Evolutionary conservation across 2,113 vertebrate species (phyloP).

Genomic region (Anoplopoma fimbria): DNA sequence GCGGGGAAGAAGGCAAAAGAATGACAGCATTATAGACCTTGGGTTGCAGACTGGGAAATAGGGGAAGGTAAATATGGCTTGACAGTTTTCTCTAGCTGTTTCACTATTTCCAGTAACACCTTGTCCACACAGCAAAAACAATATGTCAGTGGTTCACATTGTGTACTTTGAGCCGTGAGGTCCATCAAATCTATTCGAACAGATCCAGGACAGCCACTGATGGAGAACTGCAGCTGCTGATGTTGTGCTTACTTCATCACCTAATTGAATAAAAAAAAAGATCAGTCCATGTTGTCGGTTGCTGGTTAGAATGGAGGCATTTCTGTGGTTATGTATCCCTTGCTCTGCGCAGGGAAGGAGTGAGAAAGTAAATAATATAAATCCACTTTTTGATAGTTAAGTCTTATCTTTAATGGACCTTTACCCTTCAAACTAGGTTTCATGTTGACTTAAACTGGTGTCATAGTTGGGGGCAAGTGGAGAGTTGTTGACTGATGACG

Average conservation of each 20-base stretch:
- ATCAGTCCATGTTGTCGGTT: background rate
- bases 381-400: background rate
- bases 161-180: no score
- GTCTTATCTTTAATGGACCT: conserved; percentile 55
- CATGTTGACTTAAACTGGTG: conserved; percentile 37
- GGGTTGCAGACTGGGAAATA: background rate
- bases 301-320: background rate
- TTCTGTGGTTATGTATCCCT: background rate
- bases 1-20: background rate
- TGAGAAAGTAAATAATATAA: background rate
- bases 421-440: conserved; percentile 26
- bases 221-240: no score
- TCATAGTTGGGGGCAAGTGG: conserved; percentile 58
- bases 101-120: conserved; percentile 25
- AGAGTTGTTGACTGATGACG: background rate
- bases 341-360: background rate
- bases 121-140: background rate
- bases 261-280: background rate
- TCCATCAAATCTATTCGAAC: no score
- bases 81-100: conserved; percentile 13
- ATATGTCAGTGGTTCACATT: no score
- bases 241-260: no score
- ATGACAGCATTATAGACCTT: conserved; percentile 18
- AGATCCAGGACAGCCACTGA: no score
- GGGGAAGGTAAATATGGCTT: background rate